phyloP scores from a whole-genome alignment of 2,888 invertebrate species.

The Drosophila ezoana region DNA sequence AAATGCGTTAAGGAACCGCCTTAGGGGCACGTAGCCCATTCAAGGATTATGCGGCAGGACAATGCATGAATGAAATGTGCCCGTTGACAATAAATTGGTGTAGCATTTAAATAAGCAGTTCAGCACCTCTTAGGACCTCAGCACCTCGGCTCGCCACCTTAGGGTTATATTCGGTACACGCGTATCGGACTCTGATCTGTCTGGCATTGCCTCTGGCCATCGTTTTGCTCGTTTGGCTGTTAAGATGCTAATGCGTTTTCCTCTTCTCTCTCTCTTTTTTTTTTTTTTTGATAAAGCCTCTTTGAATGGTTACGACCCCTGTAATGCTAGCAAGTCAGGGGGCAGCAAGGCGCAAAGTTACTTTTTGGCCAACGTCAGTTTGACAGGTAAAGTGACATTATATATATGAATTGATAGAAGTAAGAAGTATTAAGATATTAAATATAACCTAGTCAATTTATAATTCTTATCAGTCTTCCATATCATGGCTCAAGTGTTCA shows the following conservation, averaged over 20 bases:
- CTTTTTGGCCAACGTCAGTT: not conserved
- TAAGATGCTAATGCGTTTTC: slow-evolving; percentile 69
- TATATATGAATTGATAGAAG: not conserved
- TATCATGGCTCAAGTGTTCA: too few species aligned
- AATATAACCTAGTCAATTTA: too few species aligned
- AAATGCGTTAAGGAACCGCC: slow-evolving; percentile 65
- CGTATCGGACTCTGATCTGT: slow-evolving; percentile 32
- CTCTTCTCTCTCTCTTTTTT: not conserved
- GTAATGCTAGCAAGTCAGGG: not conserved
- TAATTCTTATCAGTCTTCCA: too few species aligned
- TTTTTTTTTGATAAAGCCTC: not conserved
- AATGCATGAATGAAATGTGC: slow-evolving; percentile 74
- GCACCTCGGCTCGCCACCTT: slow-evolving; percentile 18
- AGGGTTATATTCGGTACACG: slow-evolving; percentile 46
- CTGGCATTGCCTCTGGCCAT: slow-evolving; percentile 43
- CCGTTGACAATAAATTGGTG: slow-evolving; percentile 78
- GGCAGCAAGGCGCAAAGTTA: not conserved
- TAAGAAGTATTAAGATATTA: too few species aligned
- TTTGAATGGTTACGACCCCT: slow-evolving; percentile 15
- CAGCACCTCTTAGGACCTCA: slow-evolving; percentile 33
- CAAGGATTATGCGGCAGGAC: slow-evolving; percentile 77
- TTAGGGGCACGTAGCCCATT: slow-evolving; percentile 65
- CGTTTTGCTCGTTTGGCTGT: slow-evolving; percentile 34
- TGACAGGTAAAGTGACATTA: slow-evolving; percentile 11
- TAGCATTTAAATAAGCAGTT: slow-evolving; percentile 77